Conservation (phyloP, 2,888 invertebrate genomes). For the Agrotis puta region DNA sequence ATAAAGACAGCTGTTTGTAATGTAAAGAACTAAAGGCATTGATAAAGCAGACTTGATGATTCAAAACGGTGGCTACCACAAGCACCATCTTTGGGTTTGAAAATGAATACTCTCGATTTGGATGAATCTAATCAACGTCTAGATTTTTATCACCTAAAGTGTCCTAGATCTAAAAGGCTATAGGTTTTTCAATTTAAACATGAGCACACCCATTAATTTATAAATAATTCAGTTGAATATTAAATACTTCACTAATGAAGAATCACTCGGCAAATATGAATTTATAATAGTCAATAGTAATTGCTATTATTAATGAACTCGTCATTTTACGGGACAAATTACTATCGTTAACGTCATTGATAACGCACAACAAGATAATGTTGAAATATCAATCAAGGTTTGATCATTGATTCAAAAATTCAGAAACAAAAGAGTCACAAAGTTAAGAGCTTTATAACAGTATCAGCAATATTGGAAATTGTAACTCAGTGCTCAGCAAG, state of each 20-base stretch:
- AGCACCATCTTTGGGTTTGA: no score
- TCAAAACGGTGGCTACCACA: no score
- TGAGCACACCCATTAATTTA: slow-evolving; percentile 3
- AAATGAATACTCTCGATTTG: neutral
- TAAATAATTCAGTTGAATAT: slow-evolving; percentile 15
- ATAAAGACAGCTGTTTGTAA: no score
- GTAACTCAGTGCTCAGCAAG: no score
- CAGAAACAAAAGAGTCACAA: neutral
- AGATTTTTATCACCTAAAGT: neutral
- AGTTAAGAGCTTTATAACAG: neutral
- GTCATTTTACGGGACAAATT: neutral
- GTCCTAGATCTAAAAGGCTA: neutral
- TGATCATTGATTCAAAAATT: neutral
- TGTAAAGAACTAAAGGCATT: no score
- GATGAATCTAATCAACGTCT: neutral
- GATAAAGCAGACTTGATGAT: no score
- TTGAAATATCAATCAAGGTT: neutral
- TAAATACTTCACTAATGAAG: slow-evolving; percentile 6
- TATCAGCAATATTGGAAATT: neutral
- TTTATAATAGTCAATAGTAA: neutral
- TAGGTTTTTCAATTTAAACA: neutral
- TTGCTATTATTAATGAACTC: slow-evolving; percentile 3
- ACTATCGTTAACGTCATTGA: neutral
- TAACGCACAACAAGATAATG: neutral
- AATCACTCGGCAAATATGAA: slow-evolving; percentile 1